Percentiles rank a stretch among this genome's conserved stretches.
phyloP scores from a whole-genome alignment of 2,797 vertebrate species.

The Acanthopagrus latus region DNA sequence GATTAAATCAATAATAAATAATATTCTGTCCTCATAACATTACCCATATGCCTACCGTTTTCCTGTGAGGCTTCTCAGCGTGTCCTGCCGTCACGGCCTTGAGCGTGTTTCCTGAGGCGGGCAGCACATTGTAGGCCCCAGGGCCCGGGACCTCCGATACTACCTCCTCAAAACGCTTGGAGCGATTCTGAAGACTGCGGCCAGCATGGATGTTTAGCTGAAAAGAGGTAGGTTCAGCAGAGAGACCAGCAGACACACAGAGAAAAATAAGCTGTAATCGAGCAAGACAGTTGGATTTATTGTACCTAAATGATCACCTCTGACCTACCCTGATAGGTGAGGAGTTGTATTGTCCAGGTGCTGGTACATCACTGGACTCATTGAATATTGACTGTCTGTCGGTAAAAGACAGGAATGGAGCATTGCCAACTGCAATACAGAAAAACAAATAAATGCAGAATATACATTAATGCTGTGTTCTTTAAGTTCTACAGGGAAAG shows the following conservation, averaged over 20 bases:
- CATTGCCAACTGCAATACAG: slow-evolving; percentile 71
- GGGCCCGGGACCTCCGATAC: slow-evolving; percentile 78
- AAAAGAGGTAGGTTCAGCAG: slow-evolving; percentile 13
- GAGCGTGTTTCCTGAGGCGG: slow-evolving; percentile 27
- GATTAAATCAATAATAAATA: slow-evolving; percentile 3
- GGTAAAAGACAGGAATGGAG: slow-evolving; percentile 81
- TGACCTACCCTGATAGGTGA: slow-evolving; percentile 56
- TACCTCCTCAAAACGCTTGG: slow-evolving; percentile 77
- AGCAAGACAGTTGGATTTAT: not conserved
- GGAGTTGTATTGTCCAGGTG: slow-evolving; percentile 80
- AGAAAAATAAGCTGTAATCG: not conserved
- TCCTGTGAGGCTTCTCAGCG: slow-evolving; percentile 43
- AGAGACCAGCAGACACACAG: slow-evolving; percentile 10
- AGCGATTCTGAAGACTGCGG: slow-evolving; percentile 80
- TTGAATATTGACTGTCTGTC: slow-evolving; percentile 61
- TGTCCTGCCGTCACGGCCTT: slow-evolving; percentile 7
- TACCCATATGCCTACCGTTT: slow-evolving; percentile 51
- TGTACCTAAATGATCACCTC: not conserved
- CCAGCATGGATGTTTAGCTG: slow-evolving; percentile 80
- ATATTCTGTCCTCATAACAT: slow-evolving; percentile 14
- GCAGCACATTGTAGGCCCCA: slow-evolving; percentile 75
- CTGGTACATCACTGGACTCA: slow-evolving; percentile 61
- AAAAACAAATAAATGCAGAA: not conserved
- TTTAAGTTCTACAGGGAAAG: not conserved
- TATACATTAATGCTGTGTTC: too few species aligned